Conservation (phyloP, 2,113 vertebrate genomes). For the Alectura lathami region DNA sequence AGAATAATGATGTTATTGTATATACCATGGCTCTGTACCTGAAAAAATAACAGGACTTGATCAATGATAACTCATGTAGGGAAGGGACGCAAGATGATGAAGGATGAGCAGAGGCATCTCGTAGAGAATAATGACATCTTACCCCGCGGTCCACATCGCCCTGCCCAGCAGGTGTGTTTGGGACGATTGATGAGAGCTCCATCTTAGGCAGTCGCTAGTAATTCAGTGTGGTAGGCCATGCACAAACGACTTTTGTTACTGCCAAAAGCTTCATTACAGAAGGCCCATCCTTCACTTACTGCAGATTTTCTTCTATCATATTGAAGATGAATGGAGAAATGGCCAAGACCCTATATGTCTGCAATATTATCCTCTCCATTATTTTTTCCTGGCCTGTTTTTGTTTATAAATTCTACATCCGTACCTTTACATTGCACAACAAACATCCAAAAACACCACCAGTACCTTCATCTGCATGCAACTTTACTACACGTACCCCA, state of each 20-base stretch:
- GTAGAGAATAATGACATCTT: conserved; percentile 65
- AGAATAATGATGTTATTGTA: conserved; percentile 65
- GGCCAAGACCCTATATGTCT: conserved; percentile 24
- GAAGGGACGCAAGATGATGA: conserved; percentile 57
- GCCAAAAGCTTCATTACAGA: conserved; percentile 76
- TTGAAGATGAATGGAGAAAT: conserved; percentile 59
- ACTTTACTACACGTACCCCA: not conserved
- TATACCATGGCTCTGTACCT: conserved; percentile 40
- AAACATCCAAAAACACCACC: not conserved
- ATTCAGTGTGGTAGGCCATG: conserved; percentile 67
- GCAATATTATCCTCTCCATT: conserved; percentile 50
- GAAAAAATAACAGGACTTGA: conserved; percentile 70
- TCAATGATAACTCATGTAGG: conserved; percentile 61
- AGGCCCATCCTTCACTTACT: conserved; percentile 64
- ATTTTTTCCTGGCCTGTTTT: conserved; percentile 13
- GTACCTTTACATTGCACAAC: not conserved
- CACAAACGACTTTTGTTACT: conserved; percentile 44
- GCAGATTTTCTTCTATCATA: conserved; percentile 60
- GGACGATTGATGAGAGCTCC: conserved; percentile 68
- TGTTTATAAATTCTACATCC: not conserved
- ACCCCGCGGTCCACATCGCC: not conserved
- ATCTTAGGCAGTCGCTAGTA: conserved; percentile 44
- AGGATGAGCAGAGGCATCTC: conserved; percentile 46
- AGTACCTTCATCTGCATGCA: not conserved
- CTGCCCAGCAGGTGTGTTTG: conserved; percentile 48